Conservation (phyloP, 1,140 invertebrate species). For the Eriocheir sinensis region DNA sequence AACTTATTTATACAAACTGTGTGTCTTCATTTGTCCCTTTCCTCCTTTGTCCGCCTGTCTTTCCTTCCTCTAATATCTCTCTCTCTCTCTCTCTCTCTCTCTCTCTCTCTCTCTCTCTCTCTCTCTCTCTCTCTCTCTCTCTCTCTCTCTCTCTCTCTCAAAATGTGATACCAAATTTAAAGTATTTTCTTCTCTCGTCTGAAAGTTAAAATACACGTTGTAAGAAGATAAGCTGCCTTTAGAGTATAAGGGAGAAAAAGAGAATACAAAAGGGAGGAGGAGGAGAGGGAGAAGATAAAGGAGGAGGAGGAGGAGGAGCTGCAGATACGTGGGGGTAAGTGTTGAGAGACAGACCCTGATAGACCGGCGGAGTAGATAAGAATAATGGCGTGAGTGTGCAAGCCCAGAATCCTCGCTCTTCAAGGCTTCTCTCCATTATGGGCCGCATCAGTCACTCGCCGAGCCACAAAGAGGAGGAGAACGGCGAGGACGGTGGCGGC, state of each 20-base stretch:
- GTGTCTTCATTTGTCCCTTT: background rate
- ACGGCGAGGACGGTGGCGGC: no score
- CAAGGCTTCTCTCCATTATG: background rate
- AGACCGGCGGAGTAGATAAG: background rate
- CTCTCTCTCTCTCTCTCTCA: background rate
- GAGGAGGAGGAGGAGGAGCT: background rate
- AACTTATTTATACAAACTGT: constrained; percentile 1
- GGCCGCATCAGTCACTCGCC: background rate
- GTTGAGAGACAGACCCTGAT: no score
- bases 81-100: background rate
- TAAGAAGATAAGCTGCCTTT: background rate
- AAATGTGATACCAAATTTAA: no score
- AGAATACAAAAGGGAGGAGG: background rate
- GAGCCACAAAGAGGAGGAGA: background rate
- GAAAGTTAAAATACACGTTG: background rate
- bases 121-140: constrained; percentile 4
- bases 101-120: background rate
- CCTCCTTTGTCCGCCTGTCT: background rate
- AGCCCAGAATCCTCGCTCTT: background rate
- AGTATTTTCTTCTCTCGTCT: no score
- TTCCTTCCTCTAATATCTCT: background rate
- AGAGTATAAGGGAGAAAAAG: background rate
- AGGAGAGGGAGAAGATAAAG: background rate
- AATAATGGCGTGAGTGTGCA: background rate
- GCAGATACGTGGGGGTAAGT: no score